A percentile compares a stretch with the other conserved stretches of the same genome.
phyloP scores from a whole-genome alignment of 1,140 invertebrate species.

The Akabosia matsudoensis region DNA sequence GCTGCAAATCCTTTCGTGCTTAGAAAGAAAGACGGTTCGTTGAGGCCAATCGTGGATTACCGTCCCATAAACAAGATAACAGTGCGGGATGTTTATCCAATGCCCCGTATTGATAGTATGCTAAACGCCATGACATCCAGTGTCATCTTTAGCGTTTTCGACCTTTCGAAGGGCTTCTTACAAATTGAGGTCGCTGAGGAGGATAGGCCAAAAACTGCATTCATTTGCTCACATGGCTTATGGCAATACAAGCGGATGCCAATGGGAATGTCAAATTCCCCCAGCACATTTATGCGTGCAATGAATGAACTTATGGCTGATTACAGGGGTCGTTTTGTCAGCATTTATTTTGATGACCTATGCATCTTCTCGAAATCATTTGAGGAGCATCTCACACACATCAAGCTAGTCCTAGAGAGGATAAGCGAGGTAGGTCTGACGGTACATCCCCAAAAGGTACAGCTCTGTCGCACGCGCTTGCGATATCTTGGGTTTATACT shows the following conservation, averaged over 20 bases:
- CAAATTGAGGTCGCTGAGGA: conserved; percentile 52
- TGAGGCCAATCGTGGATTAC: conserved; percentile 54
- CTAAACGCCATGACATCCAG: conserved; percentile 50
- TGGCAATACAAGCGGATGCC: conserved; percentile 53
- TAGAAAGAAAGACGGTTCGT: background rate
- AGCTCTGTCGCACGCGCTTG: conserved; percentile 20
- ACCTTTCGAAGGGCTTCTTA: conserved; percentile 53
- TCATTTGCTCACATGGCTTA: conserved; percentile 49
- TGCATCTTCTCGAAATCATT: conserved; percentile 49
- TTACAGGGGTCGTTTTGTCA: conserved; percentile 34
- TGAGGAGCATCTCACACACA: conserved; percentile 50
- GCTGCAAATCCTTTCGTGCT: background rate
- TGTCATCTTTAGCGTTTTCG: conserved; percentile 51
- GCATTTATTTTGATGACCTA: conserved; percentile 55
- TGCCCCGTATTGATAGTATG: conserved; percentile 54
- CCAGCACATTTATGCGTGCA: conserved; percentile 52
- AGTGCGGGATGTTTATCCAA: conserved; percentile 52
- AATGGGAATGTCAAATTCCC: conserved; percentile 54
- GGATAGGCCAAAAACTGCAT: conserved; percentile 53
- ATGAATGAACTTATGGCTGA: conserved; percentile 49
- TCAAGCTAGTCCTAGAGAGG: conserved; percentile 48
- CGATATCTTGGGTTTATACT: conserved; percentile 37
- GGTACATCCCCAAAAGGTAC: conserved; percentile 29
- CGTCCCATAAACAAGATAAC: conserved; percentile 53
- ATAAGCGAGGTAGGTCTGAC: conserved; percentile 36